Conservation (phyloP, 37 sponge, comb jelly and placozoan species). For the Cliona cf. orientalis region DNA sequence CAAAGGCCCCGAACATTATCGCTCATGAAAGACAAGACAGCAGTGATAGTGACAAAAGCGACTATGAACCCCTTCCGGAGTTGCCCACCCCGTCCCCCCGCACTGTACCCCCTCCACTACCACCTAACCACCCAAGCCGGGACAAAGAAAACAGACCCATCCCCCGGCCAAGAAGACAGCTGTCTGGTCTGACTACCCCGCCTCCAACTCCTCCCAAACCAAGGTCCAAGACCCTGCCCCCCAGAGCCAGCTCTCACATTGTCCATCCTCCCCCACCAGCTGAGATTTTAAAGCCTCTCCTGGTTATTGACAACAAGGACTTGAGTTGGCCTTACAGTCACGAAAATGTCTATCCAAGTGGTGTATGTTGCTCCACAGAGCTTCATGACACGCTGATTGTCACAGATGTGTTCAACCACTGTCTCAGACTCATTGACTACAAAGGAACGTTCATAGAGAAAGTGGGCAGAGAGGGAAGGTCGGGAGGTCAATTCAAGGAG, state of each 20-base stretch:
- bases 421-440: constrained; percentile 23
- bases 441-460: constrained; percentile 22
- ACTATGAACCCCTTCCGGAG: too few relatives aligned
- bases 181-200: neutral
- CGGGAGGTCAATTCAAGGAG: constrained; percentile 35
- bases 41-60: neutral
- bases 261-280: neutral
- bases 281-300: neutral
- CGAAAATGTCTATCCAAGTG: constrained; percentile 33
- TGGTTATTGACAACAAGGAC: neutral
- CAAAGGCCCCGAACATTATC: neutral
- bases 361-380: constrained; percentile 22
- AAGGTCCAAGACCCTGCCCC: neutral
- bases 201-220: neutral
- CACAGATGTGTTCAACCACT: constrained; percentile 39
- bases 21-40: neutral
- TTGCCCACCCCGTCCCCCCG: too few relatives aligned
- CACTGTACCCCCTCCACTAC: constrained; percentile 25
- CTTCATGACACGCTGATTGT: constrained; percentile 18
- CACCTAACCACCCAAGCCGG: constrained; percentile 8
- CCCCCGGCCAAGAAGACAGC: too few relatives aligned
- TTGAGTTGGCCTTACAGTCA: neutral
- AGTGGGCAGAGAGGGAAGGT: constrained; percentile 33
- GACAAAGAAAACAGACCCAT: too few relatives aligned
- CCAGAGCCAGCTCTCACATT: neutral